Base-by-base conservation (phyloP, 2,113 vertebrate species). In the Erythrocebus patas region DNA sequence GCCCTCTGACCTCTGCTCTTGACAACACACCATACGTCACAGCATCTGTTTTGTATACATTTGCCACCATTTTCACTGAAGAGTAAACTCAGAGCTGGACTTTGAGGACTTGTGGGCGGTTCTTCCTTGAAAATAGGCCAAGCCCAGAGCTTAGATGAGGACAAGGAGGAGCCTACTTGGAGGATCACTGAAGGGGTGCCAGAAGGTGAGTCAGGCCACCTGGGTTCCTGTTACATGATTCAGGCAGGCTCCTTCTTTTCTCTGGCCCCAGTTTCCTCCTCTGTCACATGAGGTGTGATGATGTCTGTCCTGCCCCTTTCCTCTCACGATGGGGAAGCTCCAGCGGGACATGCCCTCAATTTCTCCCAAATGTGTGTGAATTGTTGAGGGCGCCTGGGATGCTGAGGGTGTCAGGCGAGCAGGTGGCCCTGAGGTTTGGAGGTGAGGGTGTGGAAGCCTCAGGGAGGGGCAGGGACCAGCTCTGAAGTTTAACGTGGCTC, bases 11-110 rank as follows among this genome's bases (percentile, higher is more conserved):
- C 78, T 4, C n/a, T 75, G 32, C 23, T 43, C 32, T 6, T 50
- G 66, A 82, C n/a, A 66, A 43, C 3, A 30, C 6, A 11, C 11
- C 3, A 0, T 11, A 2, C 10, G n/a, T 38, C 4, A 1, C 0
- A 0, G 59, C n/a, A 18, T 64, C 86, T 91, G 64, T 38, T 89
- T 68, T 61, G 80, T 48, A 48, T 35, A 43, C 16, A 7, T 30
- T 73, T 13, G 48, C n/a, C n/a, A 55, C 50, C 38, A 8, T 91
- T 86, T 61, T 70, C 72, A 40, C 55, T 12, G 23, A 93, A 52
- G 82, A 43, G 30, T 40, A 48, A 80, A 89, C 7, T 35, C 52
- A 75, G 35, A 61, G 38, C 68, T 79, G 70, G 55, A 38, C 66
- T 38, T 73, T 23, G 75, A 17, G 85, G 78, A 45, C 68, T 35